Base-by-base conservation (phyloP, 2,113 vertebrate species). In the Alces alces region DNA sequence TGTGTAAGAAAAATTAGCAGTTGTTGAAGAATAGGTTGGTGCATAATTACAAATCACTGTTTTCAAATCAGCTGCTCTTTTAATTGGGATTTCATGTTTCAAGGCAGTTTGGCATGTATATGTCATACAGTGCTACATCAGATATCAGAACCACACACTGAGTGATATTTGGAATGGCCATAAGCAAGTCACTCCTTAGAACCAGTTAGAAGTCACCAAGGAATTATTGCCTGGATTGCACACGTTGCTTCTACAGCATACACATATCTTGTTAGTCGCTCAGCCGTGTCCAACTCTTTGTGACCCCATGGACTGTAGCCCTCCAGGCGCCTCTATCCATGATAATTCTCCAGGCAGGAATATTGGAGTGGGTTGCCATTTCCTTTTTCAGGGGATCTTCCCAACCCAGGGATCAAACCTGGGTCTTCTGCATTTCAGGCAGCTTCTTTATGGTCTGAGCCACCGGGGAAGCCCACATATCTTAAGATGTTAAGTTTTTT, bases 41-140 rank as follows among this genome's bases (percentile, higher is more conserved):
- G 0, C 11, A n/a, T 61, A 76, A 76, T 93, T 95, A 25, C 39
- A 97, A 89, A 25, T 45, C 11, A 43, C 66, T 96, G 19, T 87
- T 85, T 89, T 95, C 43, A 88, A 80, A 85, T 43, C 47, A 89
- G 88, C 2, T 86, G 30, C 17, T 92, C 9, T 79, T 94, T 93
- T 52, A 91, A 79, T 91, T 97, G 76, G 25, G 15, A 89, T 96
- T 96, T 95, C n/a, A 60, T n/a, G 66, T 83, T 87, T 97, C 54
- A 80, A 95, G 82, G 27, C n/a, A 86, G 7, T 66, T 83, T 97
- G 54, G 14, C 19, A 52, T 89, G 27, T 10, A n/a, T 25, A 33
- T 61, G 54, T 73, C 78, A 64, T 16, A 7, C 83, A 70, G 45
- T 58, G 28, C 79, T 95, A 52, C 61, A 66, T 36, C 39, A 94